Base-by-base conservation (phyloP, 1,140 invertebrate species). In the Plutomurus gul region DNA sequence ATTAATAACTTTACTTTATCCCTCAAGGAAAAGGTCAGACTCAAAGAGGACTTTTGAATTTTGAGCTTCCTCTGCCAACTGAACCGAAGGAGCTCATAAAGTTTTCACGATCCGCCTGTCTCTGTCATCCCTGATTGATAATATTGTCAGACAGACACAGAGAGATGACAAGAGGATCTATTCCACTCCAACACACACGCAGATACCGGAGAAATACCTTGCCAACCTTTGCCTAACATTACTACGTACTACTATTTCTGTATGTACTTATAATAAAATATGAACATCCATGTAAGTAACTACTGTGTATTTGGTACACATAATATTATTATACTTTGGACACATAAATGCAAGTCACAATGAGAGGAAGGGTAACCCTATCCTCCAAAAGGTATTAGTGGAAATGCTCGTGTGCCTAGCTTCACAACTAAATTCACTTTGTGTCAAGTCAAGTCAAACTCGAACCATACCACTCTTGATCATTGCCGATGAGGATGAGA, bases 121-220 rank as follows among this genome's bases (percentile, higher is more conserved):
- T 70, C 36, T 36, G 8, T 65, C 76, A 39, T 40, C 46, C 70
- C 39, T 39, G 60, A 70, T 70, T 70, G 33, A 3, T 39, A 72
- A 39, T 72, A 72, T 72, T 72, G 25, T 72, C 60, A 70, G 70
- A 40, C 51, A 60, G 27, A 60, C 22, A 60, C 27, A 60, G 27
- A 33, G n/a, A n/a, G 27, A 60, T 60, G 27, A 16, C 10, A 60
- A 33, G 27, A 13, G 22, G 18, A 56, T 56, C 49, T 56, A 33
- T 33, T 60, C 16, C 27, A 43, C 39, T 43, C 33, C 27, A 60
- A 33, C 33, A 25, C 51, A 60, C 13, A n/a, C n/a, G n/a, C n/a
- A n/a, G 40, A 71, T 71, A 13, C 25, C 36, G 30, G 7, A 11
- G 10, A n/a, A 43, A 2, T 43, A 43, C 40, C 13, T 11, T 11